phyloP scores from a whole-genome alignment of 2,113 vertebrate species.

The Cebidichthys violaceus region DNA sequence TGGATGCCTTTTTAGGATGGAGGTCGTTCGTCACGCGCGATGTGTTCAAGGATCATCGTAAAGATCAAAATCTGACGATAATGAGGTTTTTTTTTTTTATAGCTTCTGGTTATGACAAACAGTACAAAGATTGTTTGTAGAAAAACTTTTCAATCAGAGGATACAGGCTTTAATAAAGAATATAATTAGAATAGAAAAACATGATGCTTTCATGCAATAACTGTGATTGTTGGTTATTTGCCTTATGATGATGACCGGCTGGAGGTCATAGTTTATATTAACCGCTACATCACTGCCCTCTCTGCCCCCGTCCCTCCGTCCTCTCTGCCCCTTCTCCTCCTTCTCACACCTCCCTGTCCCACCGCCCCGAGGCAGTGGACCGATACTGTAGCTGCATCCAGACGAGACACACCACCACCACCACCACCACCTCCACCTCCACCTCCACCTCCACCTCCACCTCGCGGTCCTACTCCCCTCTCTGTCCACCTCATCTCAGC shows the following conservation, averaged over 20 bases:
- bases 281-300: conserved; percentile 35
- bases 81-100: background rate
- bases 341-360: background rate
- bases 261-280: conserved; percentile 53
- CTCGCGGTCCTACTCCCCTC: conserved; percentile 43
- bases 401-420: conserved; percentile 25
- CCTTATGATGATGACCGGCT: conserved; percentile 34
- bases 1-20: too few species aligned
- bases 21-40: background rate
- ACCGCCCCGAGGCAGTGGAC: conserved; percentile 25
- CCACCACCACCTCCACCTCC: conserved; percentile 8
- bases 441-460: conserved; percentile 22
- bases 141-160: background rate
- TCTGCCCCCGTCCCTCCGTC: background rate
- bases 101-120: background rate
- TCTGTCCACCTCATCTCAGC: conserved; percentile 58
- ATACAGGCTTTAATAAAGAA: background rate
- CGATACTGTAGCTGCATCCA: conserved; percentile 40
- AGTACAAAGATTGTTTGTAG: background rate
- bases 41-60: too few species aligned
- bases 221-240: conserved; percentile 34
- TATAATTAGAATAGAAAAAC: background rate
- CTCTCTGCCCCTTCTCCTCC: conserved; percentile 2
- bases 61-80: background rate
- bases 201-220: background rate